phyloP scores from a whole-genome alignment of 2,113 vertebrate genomes.

The Stigmatopora argus region DNA sequence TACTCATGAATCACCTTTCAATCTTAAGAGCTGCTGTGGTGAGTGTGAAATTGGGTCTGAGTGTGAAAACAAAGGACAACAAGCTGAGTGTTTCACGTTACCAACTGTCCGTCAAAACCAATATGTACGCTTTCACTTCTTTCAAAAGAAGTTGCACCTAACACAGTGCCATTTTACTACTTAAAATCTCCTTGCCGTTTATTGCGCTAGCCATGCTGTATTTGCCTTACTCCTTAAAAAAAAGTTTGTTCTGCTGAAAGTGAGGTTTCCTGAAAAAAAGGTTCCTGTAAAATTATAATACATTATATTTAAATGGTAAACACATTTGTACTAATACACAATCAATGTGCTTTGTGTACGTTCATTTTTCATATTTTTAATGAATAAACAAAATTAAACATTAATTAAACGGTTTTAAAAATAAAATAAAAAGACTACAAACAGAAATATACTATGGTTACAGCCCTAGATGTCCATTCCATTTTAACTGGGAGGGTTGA shows the following conservation, averaged over 20 bases:
- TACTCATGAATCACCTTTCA: slow-evolving; percentile 67
- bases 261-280: neutral
- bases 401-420: no score
- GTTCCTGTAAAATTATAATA: neutral
- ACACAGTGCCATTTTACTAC: no score
- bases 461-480: no score
- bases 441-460: no score
- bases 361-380: neutral
- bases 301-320: neutral
- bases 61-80: slow-evolving; percentile 47
- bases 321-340: neutral
- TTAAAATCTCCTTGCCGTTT: no score
- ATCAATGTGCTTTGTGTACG: neutral
- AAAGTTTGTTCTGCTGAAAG: neutral
- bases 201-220: no score
- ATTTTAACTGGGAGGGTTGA: no score
- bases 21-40: slow-evolving; percentile 55
- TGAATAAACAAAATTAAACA: no score
- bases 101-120: neutral
- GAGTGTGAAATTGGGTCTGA: slow-evolving; percentile 34
- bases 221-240: neutral
- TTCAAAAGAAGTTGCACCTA: no score
- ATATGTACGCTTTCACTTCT: no score
- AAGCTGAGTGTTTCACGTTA: slow-evolving; percentile 22
- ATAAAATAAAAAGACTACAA: no score